These are phyloP conservation scores for Anticlea derivata DNA, from an alignment of 2,888 invertebrate species.

Conservation along the genomic window DNA sequence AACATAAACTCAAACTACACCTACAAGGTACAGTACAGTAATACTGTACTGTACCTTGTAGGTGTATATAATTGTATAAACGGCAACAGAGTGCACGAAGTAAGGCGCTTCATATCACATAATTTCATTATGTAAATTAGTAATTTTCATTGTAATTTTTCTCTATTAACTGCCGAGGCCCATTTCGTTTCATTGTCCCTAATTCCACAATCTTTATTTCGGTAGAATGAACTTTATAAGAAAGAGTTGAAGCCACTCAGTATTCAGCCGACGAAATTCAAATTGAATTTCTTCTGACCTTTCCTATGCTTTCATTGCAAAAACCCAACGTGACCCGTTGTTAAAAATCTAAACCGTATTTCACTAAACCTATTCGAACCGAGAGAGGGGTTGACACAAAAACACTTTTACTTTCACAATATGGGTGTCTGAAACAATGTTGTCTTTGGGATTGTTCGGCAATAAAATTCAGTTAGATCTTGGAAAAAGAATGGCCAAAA, in stretches of 20 bases:
- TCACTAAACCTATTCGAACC: slow-evolving; percentile 18
- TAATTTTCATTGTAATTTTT: too few species aligned
- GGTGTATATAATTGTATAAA: too few species aligned
- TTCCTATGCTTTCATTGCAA: slow-evolving; percentile 22
- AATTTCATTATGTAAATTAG: too few species aligned
- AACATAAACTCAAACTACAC: too few species aligned
- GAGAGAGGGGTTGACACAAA: slow-evolving; percentile 37
- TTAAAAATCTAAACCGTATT: slow-evolving; percentile 23
- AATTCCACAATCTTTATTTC: slow-evolving; percentile 10
- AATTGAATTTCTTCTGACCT: slow-evolving; percentile 27
- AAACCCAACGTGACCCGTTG: slow-evolving; percentile 24
- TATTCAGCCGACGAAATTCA: slow-evolving; percentile 18
- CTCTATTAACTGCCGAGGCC: not conserved
- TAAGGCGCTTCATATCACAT: too few species aligned
- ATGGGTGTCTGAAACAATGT: slow-evolving; percentile 21
- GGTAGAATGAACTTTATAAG: slow-evolving; percentile 13
- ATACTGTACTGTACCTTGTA: too few species aligned
- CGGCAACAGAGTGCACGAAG: too few species aligned
- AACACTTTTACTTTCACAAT: slow-evolving; percentile 37
- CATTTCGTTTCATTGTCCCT: slow-evolving; percentile 1
- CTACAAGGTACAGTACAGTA: too few species aligned
- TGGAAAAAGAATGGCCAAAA: too few species aligned
- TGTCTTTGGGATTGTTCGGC: slow-evolving; percentile 9
- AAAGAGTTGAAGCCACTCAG: slow-evolving; percentile 15
- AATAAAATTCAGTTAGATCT: too few species aligned